Base-by-base conservation (phyloP, 2,888 invertebrate species). In the Dynastes hyllus region DNA sequence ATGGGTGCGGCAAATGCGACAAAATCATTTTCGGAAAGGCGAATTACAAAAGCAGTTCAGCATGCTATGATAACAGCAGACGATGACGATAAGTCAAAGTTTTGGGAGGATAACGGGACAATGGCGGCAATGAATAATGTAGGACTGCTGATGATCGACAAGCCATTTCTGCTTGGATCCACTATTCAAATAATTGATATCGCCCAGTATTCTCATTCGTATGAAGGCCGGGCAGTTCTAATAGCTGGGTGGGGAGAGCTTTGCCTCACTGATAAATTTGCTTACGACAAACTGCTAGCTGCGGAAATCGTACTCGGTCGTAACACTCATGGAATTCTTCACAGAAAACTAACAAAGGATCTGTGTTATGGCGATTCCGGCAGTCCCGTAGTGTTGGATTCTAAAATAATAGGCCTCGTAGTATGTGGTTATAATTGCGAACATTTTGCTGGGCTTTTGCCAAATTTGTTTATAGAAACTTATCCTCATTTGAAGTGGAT, bases 231-330 rank as follows among this genome's bases (percentile, higher is more conserved):
- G 27, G 63, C 27, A 2, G 63, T 29, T 9, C 8, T 29, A 13
- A 63, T 13, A 32, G 63, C 63, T 32, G 63, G 63, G 8, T 63
- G 63, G 63, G 63, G 63, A 63, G 27, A 32, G 29, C 29, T 63
- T 13, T 63, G 63, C 27, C 13, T 29, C 5, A 29, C 11, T 4
- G 63, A 63, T 27, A 63, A 8, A 11, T 9, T 63, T 32, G 8
- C 63, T 11, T 22, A 55, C 5, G 63, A 63, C 5, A 16, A n/a
- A n/a, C 63, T 63, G 22, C 3, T 27, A 29, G 16, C 29, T 29
- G 13, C 27, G 27, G 13, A 63, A 13, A 29, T 63, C 29, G 2
- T 27, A 13, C 16, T 63, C 11, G 29, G 27, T 32, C 27, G 29
- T 11, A 63, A 63, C n/a, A 6, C 16, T 29, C 8, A 32, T 9